Conservation (phyloP, 2,113 vertebrate species). For the Xyliphius kryptos region DNA sequence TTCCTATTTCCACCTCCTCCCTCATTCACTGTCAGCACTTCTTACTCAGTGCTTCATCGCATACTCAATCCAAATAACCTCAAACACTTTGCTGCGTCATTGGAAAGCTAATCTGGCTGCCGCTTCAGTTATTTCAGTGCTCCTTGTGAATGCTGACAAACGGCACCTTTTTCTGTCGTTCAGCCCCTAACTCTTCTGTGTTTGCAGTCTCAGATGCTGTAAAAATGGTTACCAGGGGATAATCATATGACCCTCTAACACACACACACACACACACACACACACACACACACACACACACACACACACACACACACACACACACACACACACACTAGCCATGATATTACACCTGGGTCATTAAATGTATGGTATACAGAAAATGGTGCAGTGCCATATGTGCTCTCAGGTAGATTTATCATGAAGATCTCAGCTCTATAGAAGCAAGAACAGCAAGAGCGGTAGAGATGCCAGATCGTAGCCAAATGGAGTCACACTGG, state of each 20-base stretch:
- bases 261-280: neutral
- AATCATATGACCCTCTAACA: neutral
- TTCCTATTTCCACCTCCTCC: conserved; percentile 14
- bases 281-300: neutral
- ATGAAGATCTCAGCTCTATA: neutral
- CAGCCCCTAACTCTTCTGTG: conserved; percentile 3
- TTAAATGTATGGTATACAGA: too few species aligned
- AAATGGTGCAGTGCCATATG: too few species aligned
- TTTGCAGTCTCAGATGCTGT: conserved; percentile 9
- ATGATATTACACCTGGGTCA: too few species aligned
- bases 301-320: too few species aligned
- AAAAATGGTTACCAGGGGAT: conserved; percentile 12
- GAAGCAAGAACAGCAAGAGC: conserved; percentile 14
- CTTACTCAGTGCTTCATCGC: conserved; percentile 6
- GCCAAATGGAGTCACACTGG: conserved; percentile 32
- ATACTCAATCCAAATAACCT: conserved; percentile 15
- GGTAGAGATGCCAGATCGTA: conserved; percentile 22
- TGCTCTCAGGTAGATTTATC: conserved; percentile 16
- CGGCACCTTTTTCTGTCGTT: conserved; percentile 14
- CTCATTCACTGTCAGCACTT: conserved; percentile 27
- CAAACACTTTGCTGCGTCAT: conserved; percentile 21
- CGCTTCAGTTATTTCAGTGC: conserved; percentile 30
- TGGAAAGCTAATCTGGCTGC: conserved; percentile 29
- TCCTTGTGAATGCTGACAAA: conserved; percentile 3
- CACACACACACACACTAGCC: too few species aligned